phyloP scores from a whole-genome alignment of 2,888 invertebrate genomes.

The Psylliodes chrysocephalus region DNA sequence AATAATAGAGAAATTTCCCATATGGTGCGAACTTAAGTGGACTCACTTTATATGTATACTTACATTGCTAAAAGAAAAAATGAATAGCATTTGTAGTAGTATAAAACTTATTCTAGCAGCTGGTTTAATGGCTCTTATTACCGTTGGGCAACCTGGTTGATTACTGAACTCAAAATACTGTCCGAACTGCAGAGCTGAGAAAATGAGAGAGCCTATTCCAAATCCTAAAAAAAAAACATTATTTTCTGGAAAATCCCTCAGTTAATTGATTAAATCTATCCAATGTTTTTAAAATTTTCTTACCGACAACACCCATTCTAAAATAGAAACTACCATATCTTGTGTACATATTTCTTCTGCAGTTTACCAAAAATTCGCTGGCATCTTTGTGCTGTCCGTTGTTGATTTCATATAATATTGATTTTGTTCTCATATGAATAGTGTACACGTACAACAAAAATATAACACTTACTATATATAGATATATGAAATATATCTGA shows the following conservation, averaged over 20 bases:
- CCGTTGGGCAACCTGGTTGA: constrained; percentile 72
- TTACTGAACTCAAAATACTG: constrained; percentile 89
- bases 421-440: constrained; percentile 71
- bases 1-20: no score
- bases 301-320: constrained; percentile 84
- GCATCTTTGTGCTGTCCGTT: constrained; percentile 15
- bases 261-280: not conserved
- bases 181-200: constrained; percentile 93
- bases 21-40: no score
- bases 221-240: constrained; percentile 85
- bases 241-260: no score
- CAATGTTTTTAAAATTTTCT: constrained; percentile 24
- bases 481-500: constrained; percentile 85
- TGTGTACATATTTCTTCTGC: constrained; percentile 28
- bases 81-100: constrained; percentile 92
- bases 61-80: constrained; percentile 88
- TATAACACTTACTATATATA: constrained; percentile 79
- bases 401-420: constrained; percentile 42
- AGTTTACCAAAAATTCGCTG: constrained; percentile 2
- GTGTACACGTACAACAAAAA: constrained; percentile 74
- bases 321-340: constrained; percentile 89
- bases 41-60: constrained; percentile 14
- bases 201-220: constrained; percentile 97
- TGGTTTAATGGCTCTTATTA: constrained; percentile 79
- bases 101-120: constrained; percentile 84